Evolutionary conservation across 2,888 invertebrate species (phyloP).

Genomic region (Muschampia plurimacula): DNA sequence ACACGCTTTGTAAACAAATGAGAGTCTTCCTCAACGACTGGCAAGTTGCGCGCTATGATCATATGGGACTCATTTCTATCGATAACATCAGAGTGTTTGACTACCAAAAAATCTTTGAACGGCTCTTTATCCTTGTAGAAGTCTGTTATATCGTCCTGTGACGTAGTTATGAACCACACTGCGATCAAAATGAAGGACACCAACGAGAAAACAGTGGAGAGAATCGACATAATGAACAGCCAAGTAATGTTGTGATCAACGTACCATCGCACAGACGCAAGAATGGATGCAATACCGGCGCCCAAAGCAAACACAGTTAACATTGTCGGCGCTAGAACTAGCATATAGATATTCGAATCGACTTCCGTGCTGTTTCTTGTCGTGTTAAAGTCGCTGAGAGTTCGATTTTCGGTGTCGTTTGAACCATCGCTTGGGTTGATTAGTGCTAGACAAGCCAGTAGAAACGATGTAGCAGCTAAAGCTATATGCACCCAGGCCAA

Average conservation of each 20-base stretch:
- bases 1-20: conserved; percentile 75
- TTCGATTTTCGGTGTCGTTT: conserved; percentile 27
- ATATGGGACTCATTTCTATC: conserved; percentile 72
- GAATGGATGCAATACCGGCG: conserved; percentile 82
- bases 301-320: conserved; percentile 81
- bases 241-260: conserved; percentile 88
- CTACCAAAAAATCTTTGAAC: conserved; percentile 68
- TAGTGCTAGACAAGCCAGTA: conserved; percentile 84
- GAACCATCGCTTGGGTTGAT: conserved; percentile 60
- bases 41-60: conserved; percentile 62
- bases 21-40: conserved; percentile 54
- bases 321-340: conserved; percentile 80
- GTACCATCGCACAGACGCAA: conserved; percentile 89
- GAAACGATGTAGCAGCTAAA: conserved; percentile 84
- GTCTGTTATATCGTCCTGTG: conserved; percentile 67
- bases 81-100: conserved; percentile 69
- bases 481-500: conserved; percentile 87
- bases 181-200: conserved; percentile 72
- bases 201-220: conserved; percentile 82
- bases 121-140: conserved; percentile 75
- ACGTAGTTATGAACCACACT: conserved; percentile 71
- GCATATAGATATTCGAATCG: conserved; percentile 54
- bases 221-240: conserved; percentile 84
- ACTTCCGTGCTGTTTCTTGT: conserved; percentile 41
- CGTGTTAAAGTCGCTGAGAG: conserved; percentile 39